phyloP scores from a whole-genome alignment of 2,888 invertebrate species.

The Mayetiola destructor region DNA sequence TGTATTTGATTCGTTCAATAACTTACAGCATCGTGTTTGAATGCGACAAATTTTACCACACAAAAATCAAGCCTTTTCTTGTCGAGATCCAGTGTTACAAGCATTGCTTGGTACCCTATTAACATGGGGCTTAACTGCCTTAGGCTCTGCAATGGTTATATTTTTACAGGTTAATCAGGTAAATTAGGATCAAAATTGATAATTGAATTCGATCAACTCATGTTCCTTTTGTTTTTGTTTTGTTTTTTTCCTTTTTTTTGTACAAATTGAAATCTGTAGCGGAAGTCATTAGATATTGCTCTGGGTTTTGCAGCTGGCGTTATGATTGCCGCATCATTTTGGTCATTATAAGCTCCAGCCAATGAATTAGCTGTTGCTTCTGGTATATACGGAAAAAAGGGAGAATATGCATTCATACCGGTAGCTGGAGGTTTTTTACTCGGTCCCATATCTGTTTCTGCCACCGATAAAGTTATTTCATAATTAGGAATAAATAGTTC shows the following conservation, averaged over 20 bases:
- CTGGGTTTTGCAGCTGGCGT: slow-evolving; percentile 97
- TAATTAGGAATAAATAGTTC: slow-evolving; percentile 66
- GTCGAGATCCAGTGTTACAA: slow-evolving; percentile 78
- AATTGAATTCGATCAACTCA: too few species aligned
- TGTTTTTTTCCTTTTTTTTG: too few species aligned
- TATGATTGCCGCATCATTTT: slow-evolving; percentile 97
- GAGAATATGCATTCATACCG: slow-evolving; percentile 79
- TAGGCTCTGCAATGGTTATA: slow-evolving; percentile 80
- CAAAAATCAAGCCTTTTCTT: too few species aligned
- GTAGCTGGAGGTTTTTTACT: slow-evolving; percentile 82
- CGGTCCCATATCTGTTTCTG: slow-evolving; percentile 88
- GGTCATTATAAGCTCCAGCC: slow-evolving; percentile 91
- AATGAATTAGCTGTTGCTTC: slow-evolving; percentile 80
- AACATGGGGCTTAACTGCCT: slow-evolving; percentile 93
- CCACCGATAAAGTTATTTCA: slow-evolving; percentile 73
- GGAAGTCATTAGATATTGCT: slow-evolving; percentile 80
- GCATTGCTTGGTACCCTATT: slow-evolving; percentile 86
- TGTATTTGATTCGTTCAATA: too few species aligned
- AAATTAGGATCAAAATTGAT: too few species aligned
- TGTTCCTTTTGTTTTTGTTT: too few species aligned
- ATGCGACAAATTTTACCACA: too few species aligned
- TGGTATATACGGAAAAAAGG: slow-evolving; percentile 44
- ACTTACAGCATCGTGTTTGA: too few species aligned
- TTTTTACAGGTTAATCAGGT: slow-evolving; percentile 80
- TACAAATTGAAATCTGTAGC: too few species aligned